Conservation (phyloP, 2,797 vertebrate genomes). For the Gadopsis marmoratus region DNA sequence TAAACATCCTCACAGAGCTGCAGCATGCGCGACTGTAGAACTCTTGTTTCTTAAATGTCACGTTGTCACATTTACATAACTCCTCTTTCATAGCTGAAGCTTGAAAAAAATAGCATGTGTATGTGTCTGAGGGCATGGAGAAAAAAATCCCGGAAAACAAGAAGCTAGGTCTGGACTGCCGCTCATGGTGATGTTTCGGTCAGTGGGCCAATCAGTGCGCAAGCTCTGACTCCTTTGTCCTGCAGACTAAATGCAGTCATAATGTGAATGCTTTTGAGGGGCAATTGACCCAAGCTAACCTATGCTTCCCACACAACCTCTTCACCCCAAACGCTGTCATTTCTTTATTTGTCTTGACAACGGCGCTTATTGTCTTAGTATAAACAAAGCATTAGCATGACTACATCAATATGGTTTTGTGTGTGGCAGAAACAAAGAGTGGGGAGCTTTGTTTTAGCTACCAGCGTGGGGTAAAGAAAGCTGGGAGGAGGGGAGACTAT, state of each 20-base stretch:
- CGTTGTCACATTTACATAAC: not conserved
- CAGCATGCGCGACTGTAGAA: not conserved
- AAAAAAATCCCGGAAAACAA: not conserved
- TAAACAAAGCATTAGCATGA: conserved; percentile 64
- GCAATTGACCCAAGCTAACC: conserved; percentile 69
- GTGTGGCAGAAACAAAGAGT: conserved; percentile 24
- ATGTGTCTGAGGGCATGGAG: not conserved
- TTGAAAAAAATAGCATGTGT: not conserved
- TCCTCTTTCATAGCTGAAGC: not conserved
- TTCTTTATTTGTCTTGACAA: conserved; percentile 66
- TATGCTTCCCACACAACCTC: conserved; percentile 57
- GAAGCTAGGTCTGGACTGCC: not conserved
- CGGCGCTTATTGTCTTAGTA: conserved; percentile 59
- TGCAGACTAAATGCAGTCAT: conserved; percentile 17
- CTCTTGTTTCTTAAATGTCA: not conserved
- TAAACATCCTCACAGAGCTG: not conserved
- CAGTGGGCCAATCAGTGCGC: conserved; percentile 16
- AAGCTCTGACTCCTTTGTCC: conserved; percentile 53
- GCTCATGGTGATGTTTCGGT: conserved; percentile 5
- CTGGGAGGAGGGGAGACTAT: conserved; percentile 52
- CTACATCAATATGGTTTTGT: conserved; percentile 49
- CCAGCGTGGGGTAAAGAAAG: conserved; percentile 26
- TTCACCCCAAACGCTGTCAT: conserved; percentile 58
- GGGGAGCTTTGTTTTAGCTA: conserved; percentile 43
- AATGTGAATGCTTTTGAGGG: conserved; percentile 45